Conservation (phyloP, 1,140 invertebrate species). For the Calephelis virginiensis region DNA sequence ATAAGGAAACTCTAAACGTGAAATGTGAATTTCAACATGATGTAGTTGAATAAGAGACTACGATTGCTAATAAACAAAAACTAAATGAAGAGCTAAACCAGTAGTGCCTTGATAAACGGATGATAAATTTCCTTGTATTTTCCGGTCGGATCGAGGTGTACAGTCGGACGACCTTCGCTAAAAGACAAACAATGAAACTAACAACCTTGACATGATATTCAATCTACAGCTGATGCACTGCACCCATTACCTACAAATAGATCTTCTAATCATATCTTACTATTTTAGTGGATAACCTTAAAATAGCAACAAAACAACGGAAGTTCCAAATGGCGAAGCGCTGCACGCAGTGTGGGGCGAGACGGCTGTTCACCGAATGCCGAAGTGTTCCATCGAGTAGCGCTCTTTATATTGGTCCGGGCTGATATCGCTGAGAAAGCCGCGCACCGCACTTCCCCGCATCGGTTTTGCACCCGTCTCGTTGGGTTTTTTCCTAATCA, state of each 20-base stretch:
- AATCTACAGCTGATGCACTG: conserved; percentile 60
- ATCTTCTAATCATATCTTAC: conserved; percentile 55
- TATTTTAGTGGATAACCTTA: conserved; percentile 58
- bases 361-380: conserved; percentile 76
- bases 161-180: conserved; percentile 64
- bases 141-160: conserved; percentile 59
- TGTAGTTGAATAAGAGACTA: conserved; percentile 28
- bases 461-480: conserved; percentile 46
- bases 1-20: conserved; percentile 16
- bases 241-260: conserved; percentile 65
- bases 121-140: conserved; percentile 73
- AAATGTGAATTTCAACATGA: conserved; percentile 9
- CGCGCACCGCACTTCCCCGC: conserved; percentile 63
- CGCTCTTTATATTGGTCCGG: conserved; percentile 70
- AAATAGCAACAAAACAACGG: conserved; percentile 45
- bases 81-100: conserved; percentile 46
- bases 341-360: conserved; percentile 61
- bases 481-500: conserved; percentile 76
- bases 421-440: conserved; percentile 66
- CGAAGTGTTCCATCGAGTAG: conserved; percentile 68
- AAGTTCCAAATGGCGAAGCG: conserved; percentile 49
- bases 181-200: conserved; percentile 73
- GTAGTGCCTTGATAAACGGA: conserved; percentile 68
- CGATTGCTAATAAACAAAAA: conserved; percentile 31
- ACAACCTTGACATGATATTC: conserved; percentile 72